phyloP scores from a whole-genome alignment of 1,140 invertebrate species.

The Drosophila orena region DNA sequence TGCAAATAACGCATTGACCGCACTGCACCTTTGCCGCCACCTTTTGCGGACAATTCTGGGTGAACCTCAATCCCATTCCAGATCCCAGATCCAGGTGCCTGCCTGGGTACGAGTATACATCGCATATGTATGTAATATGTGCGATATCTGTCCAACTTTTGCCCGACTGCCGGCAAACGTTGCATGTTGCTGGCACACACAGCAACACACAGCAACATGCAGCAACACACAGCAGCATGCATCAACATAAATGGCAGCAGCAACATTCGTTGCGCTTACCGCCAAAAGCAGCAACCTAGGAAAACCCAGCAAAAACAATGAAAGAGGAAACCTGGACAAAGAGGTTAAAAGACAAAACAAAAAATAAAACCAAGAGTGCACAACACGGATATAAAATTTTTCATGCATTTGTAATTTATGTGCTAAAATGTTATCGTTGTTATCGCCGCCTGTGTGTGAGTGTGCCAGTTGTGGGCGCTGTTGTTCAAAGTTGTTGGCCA shows the following conservation, averaged over 20 bases:
- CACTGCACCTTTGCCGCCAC: slow-evolving; percentile 78
- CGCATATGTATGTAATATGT: no score
- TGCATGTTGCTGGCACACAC: slow-evolving; percentile 63
- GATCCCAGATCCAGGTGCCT: slow-evolving; percentile 30
- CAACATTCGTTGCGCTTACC: slow-evolving; percentile 78
- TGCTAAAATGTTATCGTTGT: slow-evolving; percentile 82
- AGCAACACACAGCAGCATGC: not conserved
- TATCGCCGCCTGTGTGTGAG: slow-evolving; percentile 72
- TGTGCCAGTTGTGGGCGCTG: slow-evolving; percentile 8
- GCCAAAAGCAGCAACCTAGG: slow-evolving; percentile 74
- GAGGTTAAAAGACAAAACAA: slow-evolving; percentile 39
- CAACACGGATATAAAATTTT: slow-evolving; percentile 79
- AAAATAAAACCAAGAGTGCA: slow-evolving; percentile 47
- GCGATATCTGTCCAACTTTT: slow-evolving; percentile 65
- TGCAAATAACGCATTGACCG: slow-evolving; percentile 81
- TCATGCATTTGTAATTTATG: slow-evolving; percentile 82
- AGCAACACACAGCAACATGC: no score
- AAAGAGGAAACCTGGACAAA: slow-evolving; percentile 31
- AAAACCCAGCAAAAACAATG: slow-evolving; percentile 44
- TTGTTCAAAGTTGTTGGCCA: slow-evolving; percentile 46
- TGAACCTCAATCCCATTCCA: slow-evolving; percentile 50
- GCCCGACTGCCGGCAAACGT: slow-evolving; percentile 6
- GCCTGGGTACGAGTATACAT: no score
- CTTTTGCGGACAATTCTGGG: slow-evolving; percentile 73
- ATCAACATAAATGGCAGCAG: slow-evolving; percentile 60